phyloP scores from a whole-genome alignment of 2,113 vertebrate species.

The Apodemus sylvaticus region DNA sequence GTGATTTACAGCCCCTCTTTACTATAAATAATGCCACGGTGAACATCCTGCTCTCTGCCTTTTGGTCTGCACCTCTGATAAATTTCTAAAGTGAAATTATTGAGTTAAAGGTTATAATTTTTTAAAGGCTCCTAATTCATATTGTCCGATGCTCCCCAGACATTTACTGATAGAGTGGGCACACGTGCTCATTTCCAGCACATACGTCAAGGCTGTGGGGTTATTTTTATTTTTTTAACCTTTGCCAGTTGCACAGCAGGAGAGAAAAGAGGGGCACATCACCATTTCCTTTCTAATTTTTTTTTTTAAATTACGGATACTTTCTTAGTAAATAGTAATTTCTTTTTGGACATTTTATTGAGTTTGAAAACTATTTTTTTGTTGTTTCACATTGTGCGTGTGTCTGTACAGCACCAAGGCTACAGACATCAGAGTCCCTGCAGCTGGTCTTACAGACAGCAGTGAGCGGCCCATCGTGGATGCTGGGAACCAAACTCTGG shows the following conservation, averaged over 20 bases:
- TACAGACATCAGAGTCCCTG: not conserved
- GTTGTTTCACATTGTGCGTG: too few species aligned
- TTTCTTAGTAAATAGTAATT: not conserved
- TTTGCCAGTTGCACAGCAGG: conserved; percentile 12
- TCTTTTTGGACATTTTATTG: not conserved
- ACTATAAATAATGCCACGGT: conserved; percentile 65
- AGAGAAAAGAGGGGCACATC: not conserved
- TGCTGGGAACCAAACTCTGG: not conserved
- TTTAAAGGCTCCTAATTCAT: conserved; percentile 69
- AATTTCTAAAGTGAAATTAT: conserved; percentile 68
- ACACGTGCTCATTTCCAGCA: not conserved
- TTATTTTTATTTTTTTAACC: conserved; percentile 29
- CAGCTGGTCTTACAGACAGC: not conserved
- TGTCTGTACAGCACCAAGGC: not conserved
- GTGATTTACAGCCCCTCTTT: conserved; percentile 47
- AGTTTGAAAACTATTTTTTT: not conserved
- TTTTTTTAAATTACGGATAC: conserved; percentile 3
- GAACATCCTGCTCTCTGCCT: conserved; percentile 64
- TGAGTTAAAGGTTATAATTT: conserved; percentile 68
- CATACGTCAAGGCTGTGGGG: not conserved
- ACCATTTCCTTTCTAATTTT: not conserved
- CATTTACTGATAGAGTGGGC: not conserved
- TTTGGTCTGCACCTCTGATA: conserved; percentile 62
- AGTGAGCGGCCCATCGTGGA: not conserved
- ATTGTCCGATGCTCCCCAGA: not conserved